phyloP scores from a whole-genome alignment of 2,888 invertebrate species.

The Apamea crenata region DNA sequence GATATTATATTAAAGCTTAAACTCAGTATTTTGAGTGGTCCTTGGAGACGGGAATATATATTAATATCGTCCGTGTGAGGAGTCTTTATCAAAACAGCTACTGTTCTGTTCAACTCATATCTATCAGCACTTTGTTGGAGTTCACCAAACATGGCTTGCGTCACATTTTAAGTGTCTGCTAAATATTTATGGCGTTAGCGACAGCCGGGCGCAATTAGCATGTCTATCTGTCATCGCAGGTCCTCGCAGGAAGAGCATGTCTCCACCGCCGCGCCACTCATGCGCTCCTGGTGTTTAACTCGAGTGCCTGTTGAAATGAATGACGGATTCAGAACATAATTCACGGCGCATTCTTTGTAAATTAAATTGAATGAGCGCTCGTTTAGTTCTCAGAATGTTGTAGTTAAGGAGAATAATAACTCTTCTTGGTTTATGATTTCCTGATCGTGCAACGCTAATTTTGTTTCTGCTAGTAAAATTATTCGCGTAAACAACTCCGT shows the following conservation, averaged over 20 bases:
- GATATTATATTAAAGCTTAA: slow-evolving; percentile 30
- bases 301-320: slow-evolving; percentile 63
- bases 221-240: slow-evolving; percentile 67
- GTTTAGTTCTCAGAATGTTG: slow-evolving; percentile 56
- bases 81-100: slow-evolving; percentile 32
- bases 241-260: slow-evolving; percentile 61
- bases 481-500: slow-evolving; percentile 37
- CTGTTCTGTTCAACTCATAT: slow-evolving; percentile 17
- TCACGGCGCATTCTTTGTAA: slow-evolving; percentile 60
- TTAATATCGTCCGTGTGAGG: slow-evolving; percentile 2
- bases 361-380: slow-evolving; percentile 55
- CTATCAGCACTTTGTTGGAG: slow-evolving; percentile 44
- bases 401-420: slow-evolving; percentile 46
- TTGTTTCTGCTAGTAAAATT: slow-evolving; percentile 42
- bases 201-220: slow-evolving; percentile 71
- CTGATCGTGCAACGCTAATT: slow-evolving; percentile 58
- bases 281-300: slow-evolving; percentile 66
- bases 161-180: slow-evolving; percentile 65
- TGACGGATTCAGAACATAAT: slow-evolving; percentile 61
- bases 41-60: slow-evolving; percentile 10
- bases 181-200: slow-evolving; percentile 69
- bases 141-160: slow-evolving; percentile 49
- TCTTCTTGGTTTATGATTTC: slow-evolving; percentile 61
- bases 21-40: slow-evolving; percentile 25
- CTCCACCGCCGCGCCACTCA: slow-evolving; percentile 52